Conservation (phyloP, 2,797 vertebrate species). For the Aphelocoma californica region DNA sequence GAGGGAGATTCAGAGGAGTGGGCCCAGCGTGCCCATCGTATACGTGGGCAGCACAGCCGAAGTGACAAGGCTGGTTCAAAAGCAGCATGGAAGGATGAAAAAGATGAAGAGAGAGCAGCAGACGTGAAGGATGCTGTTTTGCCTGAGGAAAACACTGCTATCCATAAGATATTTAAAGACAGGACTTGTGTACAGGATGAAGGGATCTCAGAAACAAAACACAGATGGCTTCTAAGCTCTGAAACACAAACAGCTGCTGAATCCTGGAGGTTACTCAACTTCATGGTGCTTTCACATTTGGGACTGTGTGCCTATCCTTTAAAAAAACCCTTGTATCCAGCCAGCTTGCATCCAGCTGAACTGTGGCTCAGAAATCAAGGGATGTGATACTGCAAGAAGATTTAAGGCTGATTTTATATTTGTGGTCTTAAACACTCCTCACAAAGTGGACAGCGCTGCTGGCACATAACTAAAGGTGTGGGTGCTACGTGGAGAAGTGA, state of each 20-base stretch:
- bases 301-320: neutral
- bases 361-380: neutral
- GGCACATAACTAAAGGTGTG: neutral
- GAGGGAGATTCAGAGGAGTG: neutral
- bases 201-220: slow-evolving; percentile 65
- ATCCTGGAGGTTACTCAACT: slow-evolving; percentile 61
- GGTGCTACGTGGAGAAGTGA: fast-evolving
- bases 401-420: neutral
- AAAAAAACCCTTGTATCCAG: neutral
- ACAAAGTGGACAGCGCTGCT: neutral
- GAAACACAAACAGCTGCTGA: slow-evolving; percentile 65
- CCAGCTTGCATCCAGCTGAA: neutral
- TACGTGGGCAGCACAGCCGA: neutral
- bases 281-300: neutral
- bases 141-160: slow-evolving; percentile 48
- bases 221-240: slow-evolving; percentile 62
- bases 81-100: neutral
- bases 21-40: neutral
- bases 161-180: slow-evolving; percentile 60
- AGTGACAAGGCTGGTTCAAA: neutral
- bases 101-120: slow-evolving; percentile 18
- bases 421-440: neutral
- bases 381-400: neutral
- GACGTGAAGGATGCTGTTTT: slow-evolving; percentile 51
- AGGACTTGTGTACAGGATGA: slow-evolving; percentile 64